Conservation (phyloP, 2,888 invertebrate species). For the Eutolmus rufibarbis region DNA sequence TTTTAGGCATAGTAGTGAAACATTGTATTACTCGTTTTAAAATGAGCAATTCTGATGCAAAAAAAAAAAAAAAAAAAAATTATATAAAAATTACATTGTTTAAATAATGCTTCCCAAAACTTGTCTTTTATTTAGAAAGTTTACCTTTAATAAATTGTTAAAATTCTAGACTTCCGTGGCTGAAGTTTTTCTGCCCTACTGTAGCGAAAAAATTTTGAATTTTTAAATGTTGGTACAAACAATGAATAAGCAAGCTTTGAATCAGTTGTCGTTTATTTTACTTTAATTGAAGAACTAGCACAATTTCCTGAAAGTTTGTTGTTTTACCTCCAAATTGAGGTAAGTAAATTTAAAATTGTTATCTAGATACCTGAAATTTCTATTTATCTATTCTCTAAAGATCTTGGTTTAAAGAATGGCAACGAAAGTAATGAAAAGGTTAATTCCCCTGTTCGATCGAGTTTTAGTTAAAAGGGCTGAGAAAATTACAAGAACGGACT, state of each 20-base stretch:
- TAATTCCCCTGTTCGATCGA: slow-evolving; percentile 7
- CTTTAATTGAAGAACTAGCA: not conserved
- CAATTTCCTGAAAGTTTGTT: not conserved
- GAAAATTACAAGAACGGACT: not conserved
- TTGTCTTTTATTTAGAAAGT: not conserved
- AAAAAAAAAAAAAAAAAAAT: not conserved
- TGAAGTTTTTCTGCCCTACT: not conserved
- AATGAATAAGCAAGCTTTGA: not conserved
- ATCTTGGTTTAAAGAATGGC: not conserved
- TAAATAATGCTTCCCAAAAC: slow-evolving; percentile 3
- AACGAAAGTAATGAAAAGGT: not conserved
- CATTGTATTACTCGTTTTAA: slow-evolving; percentile 26
- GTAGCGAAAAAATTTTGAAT: not conserved
- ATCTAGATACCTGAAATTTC: not conserved
- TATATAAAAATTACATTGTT: slow-evolving; percentile 2
- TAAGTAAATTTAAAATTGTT: not conserved
- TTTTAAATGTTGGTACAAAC: not conserved
- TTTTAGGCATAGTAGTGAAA: not conserved
- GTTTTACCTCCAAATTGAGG: not conserved
- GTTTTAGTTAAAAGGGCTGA: not conserved
- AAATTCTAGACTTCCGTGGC: no score
- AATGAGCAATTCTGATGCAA: not conserved
- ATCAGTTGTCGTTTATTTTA: not conserved
- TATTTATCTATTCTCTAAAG: not conserved
- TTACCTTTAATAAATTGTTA: not conserved